Evolutionary conservation across 2,888 invertebrate species (phyloP).

Genomic region (Lobophora halterata): DNA sequence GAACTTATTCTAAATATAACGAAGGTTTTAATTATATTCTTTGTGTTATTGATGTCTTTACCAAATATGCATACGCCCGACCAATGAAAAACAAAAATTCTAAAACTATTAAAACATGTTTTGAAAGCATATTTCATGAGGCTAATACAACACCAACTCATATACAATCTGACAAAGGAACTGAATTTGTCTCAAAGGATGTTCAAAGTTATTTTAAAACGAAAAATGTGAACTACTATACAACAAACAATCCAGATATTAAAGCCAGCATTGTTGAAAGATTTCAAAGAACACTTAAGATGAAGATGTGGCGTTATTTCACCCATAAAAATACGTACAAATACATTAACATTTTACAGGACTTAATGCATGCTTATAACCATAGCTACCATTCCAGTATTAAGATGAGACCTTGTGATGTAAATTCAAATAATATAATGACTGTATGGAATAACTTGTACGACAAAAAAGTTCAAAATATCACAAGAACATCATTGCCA

Average conservation of each 20-base stretch:
- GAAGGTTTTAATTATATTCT: constrained; percentile 28
- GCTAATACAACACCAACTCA: constrained; percentile 20
- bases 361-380: constrained; percentile 22
- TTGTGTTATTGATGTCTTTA: constrained; percentile 33
- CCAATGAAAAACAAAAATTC: constrained; percentile 26
- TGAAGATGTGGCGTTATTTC: constrained; percentile 34
- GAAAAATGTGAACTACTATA: constrained; percentile 18
- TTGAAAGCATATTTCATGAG: constrained; percentile 30
- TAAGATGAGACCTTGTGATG: constrained; percentile 32
- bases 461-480: not conserved
- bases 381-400: constrained; percentile 32
- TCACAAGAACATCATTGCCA: not conserved
- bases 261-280: constrained; percentile 34
- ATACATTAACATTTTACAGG: constrained; percentile 23
- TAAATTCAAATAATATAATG: constrained; percentile 30
- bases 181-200: constrained; percentile 31
- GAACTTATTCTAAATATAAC: constrained; percentile 25
- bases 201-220: constrained; percentile 21
- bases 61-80: constrained; percentile 28
- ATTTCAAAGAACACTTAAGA: constrained; percentile 35
- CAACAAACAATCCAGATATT: constrained; percentile 33
- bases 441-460: constrained; percentile 22
- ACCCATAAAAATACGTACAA: constrained; percentile 16
- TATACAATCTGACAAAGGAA: constrained; percentile 29
- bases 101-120: constrained; percentile 25